A percentile compares a stretch with the other conserved stretches of the same genome.
phyloP scores from a whole-genome alignment of 2,797 vertebrate species.

The Peromyscus melanophrys region DNA sequence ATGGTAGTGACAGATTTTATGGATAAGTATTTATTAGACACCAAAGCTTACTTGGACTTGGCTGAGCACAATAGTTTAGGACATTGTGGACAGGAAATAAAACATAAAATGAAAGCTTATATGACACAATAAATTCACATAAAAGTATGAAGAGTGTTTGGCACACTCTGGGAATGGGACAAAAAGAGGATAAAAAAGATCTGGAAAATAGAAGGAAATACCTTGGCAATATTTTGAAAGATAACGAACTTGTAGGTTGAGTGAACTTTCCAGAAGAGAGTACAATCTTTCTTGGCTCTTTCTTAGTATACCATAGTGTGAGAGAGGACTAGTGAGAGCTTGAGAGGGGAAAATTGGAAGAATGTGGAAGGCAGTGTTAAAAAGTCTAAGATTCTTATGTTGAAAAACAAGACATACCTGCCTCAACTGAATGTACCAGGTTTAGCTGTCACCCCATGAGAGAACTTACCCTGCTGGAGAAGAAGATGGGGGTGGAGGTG shows the following conservation, averaged over 20 bases:
- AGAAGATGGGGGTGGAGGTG: no score
- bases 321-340: neutral
- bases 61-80: neutral
- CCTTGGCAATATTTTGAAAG: neutral
- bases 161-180: neutral
- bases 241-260: neutral
- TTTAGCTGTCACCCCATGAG: no score
- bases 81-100: neutral
- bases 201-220: neutral
- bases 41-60: neutral
- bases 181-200: neutral
- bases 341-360: neutral
- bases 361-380: neutral
- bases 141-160: neutral
- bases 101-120: slow-evolving; percentile 42
- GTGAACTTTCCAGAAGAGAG: neutral
- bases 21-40: neutral
- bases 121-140: neutral
- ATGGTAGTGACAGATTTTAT: neutral
- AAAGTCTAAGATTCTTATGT: neutral
- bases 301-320: neutral
- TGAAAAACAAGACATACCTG: neutral
- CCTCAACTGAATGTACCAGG: neutral
- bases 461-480: neutral
- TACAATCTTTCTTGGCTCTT: neutral